Percentiles rank a stretch among this genome's conserved stretches.
Evolutionary conservation across 2,888 invertebrate species (phyloP).

Genomic region (Diadromus collaris): DNA sequence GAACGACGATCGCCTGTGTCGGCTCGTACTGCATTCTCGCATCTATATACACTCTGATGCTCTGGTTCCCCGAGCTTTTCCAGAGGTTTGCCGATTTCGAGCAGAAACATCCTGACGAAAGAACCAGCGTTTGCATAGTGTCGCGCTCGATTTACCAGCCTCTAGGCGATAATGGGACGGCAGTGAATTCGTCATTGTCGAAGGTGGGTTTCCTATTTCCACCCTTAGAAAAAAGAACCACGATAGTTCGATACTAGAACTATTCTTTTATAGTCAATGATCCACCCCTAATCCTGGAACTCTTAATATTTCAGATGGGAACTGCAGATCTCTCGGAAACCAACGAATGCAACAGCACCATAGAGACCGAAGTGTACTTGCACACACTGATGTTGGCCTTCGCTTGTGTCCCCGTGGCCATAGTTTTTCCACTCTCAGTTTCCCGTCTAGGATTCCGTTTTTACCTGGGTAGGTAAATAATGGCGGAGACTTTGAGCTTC

Average conservation of each 20-base stretch:
- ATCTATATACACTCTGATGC: slow-evolving; percentile 94
- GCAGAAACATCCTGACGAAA: slow-evolving; percentile 83
- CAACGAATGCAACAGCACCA: slow-evolving; percentile 83
- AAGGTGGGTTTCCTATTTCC: background rate
- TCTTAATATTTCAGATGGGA: slow-evolving; percentile 17
- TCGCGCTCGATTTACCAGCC: slow-evolving; percentile 74
- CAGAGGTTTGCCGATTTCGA: slow-evolving; percentile 89
- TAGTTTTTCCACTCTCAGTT: slow-evolving; percentile 88
- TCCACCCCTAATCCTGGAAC: background rate
- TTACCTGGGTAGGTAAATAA: slow-evolving; percentile 84
- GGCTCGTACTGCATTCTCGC: slow-evolving; percentile 91
- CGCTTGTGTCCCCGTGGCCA: slow-evolving; percentile 89
- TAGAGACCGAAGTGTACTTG: slow-evolving; percentile 86
- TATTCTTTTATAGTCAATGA: background rate
- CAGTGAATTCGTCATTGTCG: slow-evolving; percentile 25
- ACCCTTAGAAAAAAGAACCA: background rate
- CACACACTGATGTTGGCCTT: slow-evolving; percentile 89
- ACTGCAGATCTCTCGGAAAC: slow-evolving; percentile 11
- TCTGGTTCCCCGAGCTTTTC: slow-evolving; percentile 95
- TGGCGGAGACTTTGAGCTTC: background rate
- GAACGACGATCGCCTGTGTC: slow-evolving; percentile 87
- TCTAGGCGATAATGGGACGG: background rate
- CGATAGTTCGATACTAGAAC: background rate
- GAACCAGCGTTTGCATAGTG: slow-evolving; percentile 89
- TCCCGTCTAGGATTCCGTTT: slow-evolving; percentile 90